Percentiles rank a stretch among this genome's conserved stretches.
These are phyloP conservation scores for Drosophila ustulata DNA, from an alignment of 2,888 invertebrate genomes.

Conservation along the genomic window DNA sequence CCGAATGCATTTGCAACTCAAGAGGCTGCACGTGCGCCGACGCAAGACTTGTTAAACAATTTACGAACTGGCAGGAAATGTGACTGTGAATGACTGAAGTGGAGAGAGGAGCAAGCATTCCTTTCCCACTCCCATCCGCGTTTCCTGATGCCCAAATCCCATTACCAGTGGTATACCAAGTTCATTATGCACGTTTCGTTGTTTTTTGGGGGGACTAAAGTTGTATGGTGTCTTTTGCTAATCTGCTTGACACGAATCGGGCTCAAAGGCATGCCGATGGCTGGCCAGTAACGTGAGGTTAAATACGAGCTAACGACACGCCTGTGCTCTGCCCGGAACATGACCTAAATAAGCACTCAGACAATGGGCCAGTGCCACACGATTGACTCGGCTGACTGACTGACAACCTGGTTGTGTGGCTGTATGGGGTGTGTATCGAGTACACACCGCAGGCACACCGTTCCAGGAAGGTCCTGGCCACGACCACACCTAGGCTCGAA, in stretches of 20 bases:
- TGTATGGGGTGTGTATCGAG: slow-evolving; percentile 10
- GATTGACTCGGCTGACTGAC: slow-evolving; percentile 16
- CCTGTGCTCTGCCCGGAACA: slow-evolving; percentile 42
- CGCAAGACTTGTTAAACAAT: slow-evolving; percentile 36
- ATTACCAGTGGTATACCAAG: slow-evolving; percentile 6
- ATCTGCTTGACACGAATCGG: slow-evolving; percentile 41
- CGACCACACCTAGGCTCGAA: slow-evolving; percentile 45
- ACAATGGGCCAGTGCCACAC: slow-evolving; percentile 44
- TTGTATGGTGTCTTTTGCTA: slow-evolving; percentile 14
- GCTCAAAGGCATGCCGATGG: slow-evolving; percentile 20
- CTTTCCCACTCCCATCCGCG: neutral
- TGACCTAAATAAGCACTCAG: slow-evolving; percentile 74
- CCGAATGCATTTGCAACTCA: slow-evolving; percentile 24
- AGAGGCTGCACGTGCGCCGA: slow-evolving; percentile 50
- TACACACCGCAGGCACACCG: slow-evolving; percentile 15
- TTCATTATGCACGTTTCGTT: slow-evolving; percentile 8
- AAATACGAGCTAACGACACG: slow-evolving; percentile 33
- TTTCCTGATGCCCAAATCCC: slow-evolving; percentile 3
- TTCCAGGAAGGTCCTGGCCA: slow-evolving; percentile 32
- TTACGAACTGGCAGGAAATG: slow-evolving; percentile 41
- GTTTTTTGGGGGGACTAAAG: neutral
- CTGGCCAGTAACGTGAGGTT: slow-evolving; percentile 33
- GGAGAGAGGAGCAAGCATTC: slow-evolving; percentile 8
- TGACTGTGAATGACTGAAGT: slow-evolving; percentile 4
- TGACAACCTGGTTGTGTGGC: neutral